These are phyloP conservation scores for Pseudochirops cupreus DNA, from an alignment of 2,797 vertebrate genomes.

Conservation along the genomic window DNA sequence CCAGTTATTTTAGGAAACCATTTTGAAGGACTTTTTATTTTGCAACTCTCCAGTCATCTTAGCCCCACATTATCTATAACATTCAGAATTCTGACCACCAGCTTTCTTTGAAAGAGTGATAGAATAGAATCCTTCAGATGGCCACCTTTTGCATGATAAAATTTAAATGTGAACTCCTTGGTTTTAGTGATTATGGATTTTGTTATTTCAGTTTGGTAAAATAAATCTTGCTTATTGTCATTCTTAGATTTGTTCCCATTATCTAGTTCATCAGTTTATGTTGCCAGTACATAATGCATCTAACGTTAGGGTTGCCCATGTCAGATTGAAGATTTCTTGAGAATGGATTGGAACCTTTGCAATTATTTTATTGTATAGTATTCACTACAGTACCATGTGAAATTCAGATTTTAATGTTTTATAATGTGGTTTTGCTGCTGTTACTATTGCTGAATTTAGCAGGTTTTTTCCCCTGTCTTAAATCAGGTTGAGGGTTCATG, in stretches of 20 bases:
- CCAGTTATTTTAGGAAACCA: not conserved
- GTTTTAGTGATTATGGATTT: not conserved
- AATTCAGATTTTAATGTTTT: not conserved
- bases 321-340: not conserved
- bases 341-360: not conserved
- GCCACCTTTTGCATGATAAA: not conserved
- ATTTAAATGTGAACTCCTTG: not conserved
- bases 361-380: not conserved
- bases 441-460: not conserved
- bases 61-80: not conserved
- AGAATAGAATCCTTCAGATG: not conserved
- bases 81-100: not conserved
- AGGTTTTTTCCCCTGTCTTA: not conserved
- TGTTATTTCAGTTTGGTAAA: not conserved
- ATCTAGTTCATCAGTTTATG: not conserved
- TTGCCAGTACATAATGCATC: not conserved
- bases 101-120: not conserved
- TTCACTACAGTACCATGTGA: not conserved
- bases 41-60: not conserved
- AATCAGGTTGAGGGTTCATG: not conserved
- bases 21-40: not conserved
- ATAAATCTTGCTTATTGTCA: not conserved
- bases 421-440: not conserved
- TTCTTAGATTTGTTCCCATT: not conserved
- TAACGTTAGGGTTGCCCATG: not conserved